Evolutionary conservation across 2,113 vertebrate genomes (phyloP).

Genomic region (Oplegnathus fasciatus): DNA sequence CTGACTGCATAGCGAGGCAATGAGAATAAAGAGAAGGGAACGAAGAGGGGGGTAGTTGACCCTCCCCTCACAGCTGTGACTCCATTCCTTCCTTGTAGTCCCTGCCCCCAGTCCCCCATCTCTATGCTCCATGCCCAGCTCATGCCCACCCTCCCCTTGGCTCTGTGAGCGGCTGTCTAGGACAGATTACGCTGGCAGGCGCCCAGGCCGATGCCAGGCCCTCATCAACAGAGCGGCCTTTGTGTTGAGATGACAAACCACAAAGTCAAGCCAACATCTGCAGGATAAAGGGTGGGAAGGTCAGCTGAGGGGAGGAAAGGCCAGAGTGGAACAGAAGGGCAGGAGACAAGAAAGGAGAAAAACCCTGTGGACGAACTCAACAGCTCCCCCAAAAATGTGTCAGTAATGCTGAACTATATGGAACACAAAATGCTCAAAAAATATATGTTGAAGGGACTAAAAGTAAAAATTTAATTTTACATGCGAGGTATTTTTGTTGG

Average conservation of each 20-base stretch:
- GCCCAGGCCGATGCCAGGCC: conserved; percentile 76
- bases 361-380: conserved; percentile 14
- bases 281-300: conserved; percentile 51
- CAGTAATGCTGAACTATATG: neutral
- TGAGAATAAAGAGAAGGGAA: neutral
- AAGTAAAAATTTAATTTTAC: too few relatives aligned
- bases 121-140: conserved; percentile 26
- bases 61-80: conserved; percentile 44
- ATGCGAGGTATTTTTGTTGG: too few relatives aligned
- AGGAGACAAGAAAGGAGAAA: conserved; percentile 14
- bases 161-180: conserved; percentile 66
- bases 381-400: neutral
- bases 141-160: conserved; percentile 28
- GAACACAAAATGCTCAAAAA: neutral
- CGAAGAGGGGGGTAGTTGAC: neutral
- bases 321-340: conserved; percentile 38
- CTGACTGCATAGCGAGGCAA: neutral
- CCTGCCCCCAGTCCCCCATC: neutral
- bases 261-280: conserved; percentile 78
- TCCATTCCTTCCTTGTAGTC: conserved; percentile 10
- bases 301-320: conserved; percentile 36
- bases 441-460: too few relatives aligned
- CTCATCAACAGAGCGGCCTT: conserved; percentile 76
- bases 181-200: conserved; percentile 77
- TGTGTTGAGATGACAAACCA: conserved; percentile 77